Base-by-base conservation (phyloP, 2,888 invertebrate species). In the Meandrusa payeni region DNA sequence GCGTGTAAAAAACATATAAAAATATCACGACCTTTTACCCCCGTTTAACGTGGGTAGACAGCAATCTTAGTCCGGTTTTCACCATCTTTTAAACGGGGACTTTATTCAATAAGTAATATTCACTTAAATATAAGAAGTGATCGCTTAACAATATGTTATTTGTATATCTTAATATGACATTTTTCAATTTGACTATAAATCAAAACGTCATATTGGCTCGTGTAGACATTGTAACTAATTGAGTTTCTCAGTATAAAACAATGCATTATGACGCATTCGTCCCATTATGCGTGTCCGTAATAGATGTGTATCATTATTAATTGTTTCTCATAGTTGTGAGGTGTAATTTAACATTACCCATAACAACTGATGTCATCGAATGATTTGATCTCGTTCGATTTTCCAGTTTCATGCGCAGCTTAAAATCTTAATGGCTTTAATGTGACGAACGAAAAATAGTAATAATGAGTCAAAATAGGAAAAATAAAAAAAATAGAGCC, bases 341-440 rank as follows among this genome's bases (percentile, higher is more conserved):
- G 17, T 43, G 26, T 5, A 15, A 12, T 29, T 26, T 22, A 41
- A 45, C 36, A 29, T 48, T 24, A 33, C 26, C 23, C 20, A 6
- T 47, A 31, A 41, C 38, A 41, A 47, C 48, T 61, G 60, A 61
- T 58, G 57, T 60, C 60, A 61, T 61, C 52, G 41, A 17, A 41
- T 27, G 23, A 50, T 52, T 46, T 28, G 31, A 41, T 34, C 37
- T 52, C 48, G 54, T 59, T 51, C 44, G 47, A 57, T 59, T 55
- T 51, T 49, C 50, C 54, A 54, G 46, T 51, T 50, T 48, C 37
- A 46, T 19, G 33, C 27, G 32, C 10, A 26, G 19, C 13, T 29
- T 13, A 19, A 31, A 3, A 10, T 3, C 4, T 10, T 33, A 4
- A 12, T 11, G n/a, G n/a, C n/a, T n/a, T n/a, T n/a, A n/a, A n/a